A percentile compares a stretch with the other conserved stretches of the same genome.
Evolutionary conservation across 2,797 vertebrate genomes (phyloP).

Genomic region (Cossypha caffra): DNA sequence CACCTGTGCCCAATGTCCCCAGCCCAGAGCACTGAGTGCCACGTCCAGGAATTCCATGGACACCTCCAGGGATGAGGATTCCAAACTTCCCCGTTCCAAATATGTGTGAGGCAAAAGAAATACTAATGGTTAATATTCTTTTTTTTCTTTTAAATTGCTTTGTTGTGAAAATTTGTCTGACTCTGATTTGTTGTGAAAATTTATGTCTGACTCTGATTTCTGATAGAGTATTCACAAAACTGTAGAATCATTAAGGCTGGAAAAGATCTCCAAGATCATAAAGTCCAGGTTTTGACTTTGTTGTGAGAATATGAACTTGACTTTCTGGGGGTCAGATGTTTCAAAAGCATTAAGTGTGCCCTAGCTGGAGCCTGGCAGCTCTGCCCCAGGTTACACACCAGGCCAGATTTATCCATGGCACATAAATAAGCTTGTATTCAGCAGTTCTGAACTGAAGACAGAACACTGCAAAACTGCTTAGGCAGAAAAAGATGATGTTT

Average conservation of each 20-base stretch:
- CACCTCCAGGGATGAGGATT: neutral
- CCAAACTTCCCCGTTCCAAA: neutral
- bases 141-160: neutral
- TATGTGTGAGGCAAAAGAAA: neutral
- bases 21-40: neutral
- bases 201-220: neutral
- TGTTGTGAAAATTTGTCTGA: neutral
- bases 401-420: neutral
- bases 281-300: neutral
- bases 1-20: accelerated
- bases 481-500: neutral
- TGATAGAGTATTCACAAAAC: neutral
- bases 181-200: neutral
- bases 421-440: neutral
- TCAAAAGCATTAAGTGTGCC: neutral
- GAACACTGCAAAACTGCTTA: neutral
- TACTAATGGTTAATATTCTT: neutral
- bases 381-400: neutral
- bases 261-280: neutral
- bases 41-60: neutral
- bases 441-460: neutral
- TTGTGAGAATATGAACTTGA: neutral
- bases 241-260: neutral
- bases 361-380: neutral
- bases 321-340: neutral